These are phyloP conservation scores for Spodoptera littoralis DNA, from an alignment of 2,888 invertebrate genomes.

Conservation along the genomic window DNA sequence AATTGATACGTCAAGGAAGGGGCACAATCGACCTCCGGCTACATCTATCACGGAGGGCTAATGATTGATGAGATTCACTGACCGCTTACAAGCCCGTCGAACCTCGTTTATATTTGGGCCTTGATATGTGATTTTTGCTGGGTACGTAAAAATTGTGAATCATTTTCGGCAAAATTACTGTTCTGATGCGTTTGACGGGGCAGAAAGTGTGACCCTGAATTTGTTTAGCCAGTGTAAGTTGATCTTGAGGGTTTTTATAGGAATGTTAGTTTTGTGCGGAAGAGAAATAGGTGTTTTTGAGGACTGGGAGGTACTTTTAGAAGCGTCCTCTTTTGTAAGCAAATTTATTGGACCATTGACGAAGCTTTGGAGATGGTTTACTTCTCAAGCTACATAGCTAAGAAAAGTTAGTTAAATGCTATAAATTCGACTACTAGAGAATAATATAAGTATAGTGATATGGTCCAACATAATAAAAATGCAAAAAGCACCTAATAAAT, in stretches of 20 bases:
- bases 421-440: no score
- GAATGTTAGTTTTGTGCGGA: no score
- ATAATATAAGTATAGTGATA: no score
- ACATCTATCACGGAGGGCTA: slow-evolving; percentile 78
- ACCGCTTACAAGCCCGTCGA: slow-evolving; percentile 67
- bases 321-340: no score
- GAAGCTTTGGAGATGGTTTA: no score
- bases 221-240: slow-evolving; percentile 5
- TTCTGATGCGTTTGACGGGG: slow-evolving; percentile 32
- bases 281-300: no score
- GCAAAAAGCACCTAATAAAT: no score
- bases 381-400: no score
- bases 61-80: slow-evolving; percentile 82
- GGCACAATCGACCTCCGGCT: slow-evolving; percentile 78
- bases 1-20: slow-evolving; percentile 84
- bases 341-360: no score
- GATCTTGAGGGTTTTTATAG: slow-evolving; percentile 9
- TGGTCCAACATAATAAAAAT: no score
- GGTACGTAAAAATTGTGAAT: slow-evolving; percentile 38
- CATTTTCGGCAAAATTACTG: slow-evolving; percentile 39
- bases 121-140: slow-evolving; percentile 53
- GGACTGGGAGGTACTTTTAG: no score
- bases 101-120: slow-evolving; percentile 55
- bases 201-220: slow-evolving; percentile 29
- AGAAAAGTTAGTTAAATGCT: no score